Percentiles rank a stretch among this genome's conserved stretches.
Conservation (phyloP, 2,797 vertebrate species). For the Sphenopsis melanotis region DNA sequence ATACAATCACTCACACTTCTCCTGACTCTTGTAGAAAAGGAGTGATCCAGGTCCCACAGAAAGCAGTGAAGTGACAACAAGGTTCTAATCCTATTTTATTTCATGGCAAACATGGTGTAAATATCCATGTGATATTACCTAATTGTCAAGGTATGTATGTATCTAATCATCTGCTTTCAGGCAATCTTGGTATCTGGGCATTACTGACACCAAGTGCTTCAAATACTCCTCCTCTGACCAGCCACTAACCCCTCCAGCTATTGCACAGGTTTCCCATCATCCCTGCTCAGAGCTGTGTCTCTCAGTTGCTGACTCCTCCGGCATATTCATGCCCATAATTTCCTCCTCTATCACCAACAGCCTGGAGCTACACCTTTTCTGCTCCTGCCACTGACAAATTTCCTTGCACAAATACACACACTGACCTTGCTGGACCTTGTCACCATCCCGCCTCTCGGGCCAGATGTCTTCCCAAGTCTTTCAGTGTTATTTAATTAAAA, state of each 20-base stretch:
- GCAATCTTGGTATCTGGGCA: background rate
- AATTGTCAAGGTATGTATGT: background rate
- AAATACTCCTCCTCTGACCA: background rate
- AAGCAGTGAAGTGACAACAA: background rate
- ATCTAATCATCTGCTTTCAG: background rate
- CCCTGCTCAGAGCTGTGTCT: background rate
- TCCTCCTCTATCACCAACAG: background rate
- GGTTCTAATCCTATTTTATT: background rate
- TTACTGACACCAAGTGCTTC: background rate
- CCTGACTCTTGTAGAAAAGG: background rate
- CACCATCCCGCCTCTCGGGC: fast-evolving
- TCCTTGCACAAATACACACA: background rate
- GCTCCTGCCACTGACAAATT: background rate
- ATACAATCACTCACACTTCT: background rate
- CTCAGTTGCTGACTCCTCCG: background rate
- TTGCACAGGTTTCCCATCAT: background rate
- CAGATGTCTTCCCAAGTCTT: background rate
- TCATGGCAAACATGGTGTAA: background rate
- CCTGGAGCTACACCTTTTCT: constrained; percentile 12
- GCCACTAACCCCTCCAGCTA: background rate
- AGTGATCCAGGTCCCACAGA: background rate
- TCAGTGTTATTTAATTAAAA: background rate
- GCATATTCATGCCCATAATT: background rate
- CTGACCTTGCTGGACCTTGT: constrained; percentile 1
- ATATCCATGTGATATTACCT: background rate